Evolutionary conservation across 2,888 invertebrate species (phyloP).

Genomic region (Miltochrista miniata): DNA sequence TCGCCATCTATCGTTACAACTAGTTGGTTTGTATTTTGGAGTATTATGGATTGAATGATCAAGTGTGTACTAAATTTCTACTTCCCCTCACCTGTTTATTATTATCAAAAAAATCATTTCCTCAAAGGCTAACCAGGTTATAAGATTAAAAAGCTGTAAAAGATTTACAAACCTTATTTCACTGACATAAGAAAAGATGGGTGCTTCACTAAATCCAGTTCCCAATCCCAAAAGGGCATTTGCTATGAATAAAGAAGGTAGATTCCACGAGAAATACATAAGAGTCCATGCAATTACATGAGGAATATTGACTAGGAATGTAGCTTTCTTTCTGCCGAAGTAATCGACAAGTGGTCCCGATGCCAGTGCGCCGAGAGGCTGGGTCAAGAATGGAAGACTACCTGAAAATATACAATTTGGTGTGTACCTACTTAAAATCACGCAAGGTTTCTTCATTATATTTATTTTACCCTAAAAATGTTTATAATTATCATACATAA

Average conservation of each 20-base stretch:
- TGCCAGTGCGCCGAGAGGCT: conserved; percentile 82
- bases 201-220: conserved; percentile 84
- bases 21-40: too few relatives aligned
- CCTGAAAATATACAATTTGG: conserved; percentile 74
- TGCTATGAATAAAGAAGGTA: conserved; percentile 73
- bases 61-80: too few relatives aligned
- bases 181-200: conserved; percentile 82
- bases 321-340: conserved; percentile 79
- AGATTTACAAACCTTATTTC: conserved; percentile 80
- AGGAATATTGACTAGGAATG: conserved; percentile 81
- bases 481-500: too few relatives aligned
- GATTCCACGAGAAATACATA: conserved; percentile 75
- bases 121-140: too few relatives aligned
- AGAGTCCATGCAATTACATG: conserved; percentile 81
- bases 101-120: too few relatives aligned
- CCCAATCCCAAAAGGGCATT: conserved; percentile 80
- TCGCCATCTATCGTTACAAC: too few relatives aligned
- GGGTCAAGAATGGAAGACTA: conserved; percentile 80
- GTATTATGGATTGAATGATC: too few relatives aligned
- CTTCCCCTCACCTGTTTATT: too few relatives aligned
- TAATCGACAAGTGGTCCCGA: conserved; percentile 82
- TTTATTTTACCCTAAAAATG: too few relatives aligned
- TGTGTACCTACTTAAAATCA: too few relatives aligned
- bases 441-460: too few relatives aligned
- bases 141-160: too few relatives aligned